Conservation (phyloP, 1,140 invertebrate genomes). For the Elysia chlorotica region DNA sequence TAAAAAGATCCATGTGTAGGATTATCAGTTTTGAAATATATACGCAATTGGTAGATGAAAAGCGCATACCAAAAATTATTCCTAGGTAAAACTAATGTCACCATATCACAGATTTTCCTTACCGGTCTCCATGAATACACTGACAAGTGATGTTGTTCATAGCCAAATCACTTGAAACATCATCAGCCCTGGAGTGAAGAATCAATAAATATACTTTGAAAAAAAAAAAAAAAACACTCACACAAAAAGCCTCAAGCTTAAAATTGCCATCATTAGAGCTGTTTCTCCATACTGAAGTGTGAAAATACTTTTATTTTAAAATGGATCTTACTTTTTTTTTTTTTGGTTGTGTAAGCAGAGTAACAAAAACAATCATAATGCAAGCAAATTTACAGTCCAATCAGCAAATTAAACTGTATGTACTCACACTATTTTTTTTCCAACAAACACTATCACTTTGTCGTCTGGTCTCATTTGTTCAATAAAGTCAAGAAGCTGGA, state of each 20-base stretch:
- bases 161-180: constrained; percentile 79
- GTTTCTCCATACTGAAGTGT: no score
- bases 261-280: no score
- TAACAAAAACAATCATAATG: neutral
- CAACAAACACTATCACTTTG: constrained; percentile 88
- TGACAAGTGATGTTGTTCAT: constrained; percentile 73
- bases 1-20: no score
- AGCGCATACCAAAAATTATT: no score
- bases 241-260: no score
- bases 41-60: no score
- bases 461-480: constrained; percentile 72
- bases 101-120: constrained; percentile 12
- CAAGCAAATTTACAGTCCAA: no score
- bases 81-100: no score
- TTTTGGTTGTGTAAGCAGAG: neutral
- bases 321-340: no score
- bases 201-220: neutral
- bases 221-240: neutral
- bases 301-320: no score
- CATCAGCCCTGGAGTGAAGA: constrained; percentile 69
- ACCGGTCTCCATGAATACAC: constrained; percentile 82
- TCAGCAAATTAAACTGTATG: no score
- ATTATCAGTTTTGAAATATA: no score
- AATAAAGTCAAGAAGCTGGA: constrained; percentile 68
- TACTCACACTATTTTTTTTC: constrained; percentile 72